These are phyloP conservation scores for Amaurobius ferox DNA, from an alignment of 2,888 invertebrate genomes.

Conservation along the genomic window DNA sequence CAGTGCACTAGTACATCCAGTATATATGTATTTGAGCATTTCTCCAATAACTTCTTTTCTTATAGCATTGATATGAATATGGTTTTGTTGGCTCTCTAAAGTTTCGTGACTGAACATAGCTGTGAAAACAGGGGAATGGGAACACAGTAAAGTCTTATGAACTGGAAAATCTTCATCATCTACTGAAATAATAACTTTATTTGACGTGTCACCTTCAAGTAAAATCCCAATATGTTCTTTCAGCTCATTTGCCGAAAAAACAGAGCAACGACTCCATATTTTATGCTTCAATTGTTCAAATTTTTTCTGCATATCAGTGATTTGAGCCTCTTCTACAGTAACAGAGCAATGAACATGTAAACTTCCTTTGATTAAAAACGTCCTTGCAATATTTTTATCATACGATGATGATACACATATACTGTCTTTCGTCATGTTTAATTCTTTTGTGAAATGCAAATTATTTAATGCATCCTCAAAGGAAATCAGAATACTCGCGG, in stretches of 20 bases:
- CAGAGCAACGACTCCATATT: neutral
- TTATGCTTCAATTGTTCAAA: neutral
- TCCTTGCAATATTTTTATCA: neutral
- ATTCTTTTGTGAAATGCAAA: neutral
- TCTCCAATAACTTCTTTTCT: constrained; percentile 17
- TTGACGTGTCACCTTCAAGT: neutral
- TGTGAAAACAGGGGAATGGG: constrained; percentile 42
- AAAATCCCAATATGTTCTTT: neutral
- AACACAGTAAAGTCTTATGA: constrained; percentile 35
- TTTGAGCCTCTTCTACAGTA: neutral
- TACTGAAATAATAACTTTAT: neutral
- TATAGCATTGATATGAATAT: constrained; percentile 29
- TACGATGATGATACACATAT: neutral
- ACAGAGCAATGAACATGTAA: neutral
- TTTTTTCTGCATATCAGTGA: neutral
- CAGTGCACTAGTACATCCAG: constrained; percentile 23
- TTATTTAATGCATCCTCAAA: neutral
- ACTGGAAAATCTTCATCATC: constrained; percentile 25
- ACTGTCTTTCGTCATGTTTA: neutral
- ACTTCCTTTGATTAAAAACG: neutral
- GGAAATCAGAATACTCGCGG: neutral
- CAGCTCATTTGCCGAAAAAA: neutral
- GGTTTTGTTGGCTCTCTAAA: constrained; percentile 20
- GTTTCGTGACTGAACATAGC: constrained; percentile 57
- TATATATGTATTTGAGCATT: constrained; percentile 44